A percentile compares a stretch with the other conserved stretches of the same genome.
These are phyloP conservation scores for Chaenodraco wilsoni DNA, from an alignment of 2,797 vertebrate genomes.

Conservation along the genomic window DNA sequence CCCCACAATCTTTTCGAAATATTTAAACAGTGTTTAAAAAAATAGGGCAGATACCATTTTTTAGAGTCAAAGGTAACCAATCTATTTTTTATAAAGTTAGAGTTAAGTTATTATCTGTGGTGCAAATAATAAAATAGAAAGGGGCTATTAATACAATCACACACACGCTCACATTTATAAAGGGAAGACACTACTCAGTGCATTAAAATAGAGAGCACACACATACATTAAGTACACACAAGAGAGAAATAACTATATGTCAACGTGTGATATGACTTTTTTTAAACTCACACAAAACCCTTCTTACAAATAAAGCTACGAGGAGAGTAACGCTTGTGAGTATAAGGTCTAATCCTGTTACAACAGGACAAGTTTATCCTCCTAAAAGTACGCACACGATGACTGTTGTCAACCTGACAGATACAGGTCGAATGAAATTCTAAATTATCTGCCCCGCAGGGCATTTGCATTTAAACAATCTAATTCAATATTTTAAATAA, in stretches of 20 bases:
- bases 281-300: conserved; percentile 41
- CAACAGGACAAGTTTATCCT: conserved; percentile 64
- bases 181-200: conserved; percentile 40
- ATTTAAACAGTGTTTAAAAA: conserved; percentile 38
- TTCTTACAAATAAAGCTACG: conserved; percentile 29
- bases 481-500: conserved; percentile 12
- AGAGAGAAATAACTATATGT: conserved; percentile 42
- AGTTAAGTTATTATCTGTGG: conserved; percentile 23
- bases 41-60: conserved; percentile 16
- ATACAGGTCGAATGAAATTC: conserved; percentile 17
- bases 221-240: conserved; percentile 25
- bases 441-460: conserved; percentile 20
- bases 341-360: conserved; percentile 58
- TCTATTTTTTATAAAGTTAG: conserved; percentile 41
- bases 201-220: conserved; percentile 51
- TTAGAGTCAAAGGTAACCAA: conserved; percentile 10
- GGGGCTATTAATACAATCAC: conserved; percentile 44
- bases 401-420: conserved; percentile 43
- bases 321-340: conserved; percentile 42
- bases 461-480: conserved; percentile 12
- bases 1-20: conserved; percentile 23
- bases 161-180: conserved; percentile 26
- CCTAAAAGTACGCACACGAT: conserved; percentile 42
- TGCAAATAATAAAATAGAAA: conserved; percentile 55
- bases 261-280: conserved; percentile 34